Percentiles rank a stretch among this genome's conserved stretches.
Evolutionary conservation across 2,888 invertebrate species (phyloP).

Genomic region (Perizoma flavofasciatum): DNA sequence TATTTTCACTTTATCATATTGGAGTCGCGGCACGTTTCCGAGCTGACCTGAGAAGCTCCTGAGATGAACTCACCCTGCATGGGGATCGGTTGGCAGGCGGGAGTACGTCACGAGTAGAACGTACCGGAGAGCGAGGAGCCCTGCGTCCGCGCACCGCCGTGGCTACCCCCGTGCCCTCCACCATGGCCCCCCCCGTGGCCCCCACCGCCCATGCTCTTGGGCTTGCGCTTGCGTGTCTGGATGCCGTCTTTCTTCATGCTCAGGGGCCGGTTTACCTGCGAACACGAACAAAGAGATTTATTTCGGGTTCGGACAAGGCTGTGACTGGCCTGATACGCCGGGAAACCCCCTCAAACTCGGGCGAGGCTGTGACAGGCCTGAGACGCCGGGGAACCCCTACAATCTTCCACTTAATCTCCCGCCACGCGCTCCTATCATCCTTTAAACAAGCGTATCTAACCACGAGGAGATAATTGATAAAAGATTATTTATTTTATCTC

Average conservation of each 20-base stretch:
- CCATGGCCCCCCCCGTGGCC: constrained; percentile 24
- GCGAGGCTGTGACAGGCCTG: constrained; percentile 14
- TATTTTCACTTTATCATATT: no score
- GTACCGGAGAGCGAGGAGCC: constrained; percentile 63
- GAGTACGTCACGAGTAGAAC: constrained; percentile 43
- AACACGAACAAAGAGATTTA: constrained; percentile 1
- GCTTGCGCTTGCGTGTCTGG: constrained; percentile 97
- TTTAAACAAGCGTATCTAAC: constrained; percentile 81
- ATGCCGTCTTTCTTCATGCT: constrained; percentile 99
- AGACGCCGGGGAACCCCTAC: constrained; percentile 69
- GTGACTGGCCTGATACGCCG: background rate
- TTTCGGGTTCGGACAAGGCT: background rate
- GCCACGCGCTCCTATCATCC: constrained; percentile 76
- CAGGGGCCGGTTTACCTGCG: constrained; percentile 95
- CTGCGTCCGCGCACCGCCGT: constrained; percentile 48
- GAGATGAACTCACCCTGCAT: constrained; percentile 4
- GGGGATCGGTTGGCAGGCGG: background rate
- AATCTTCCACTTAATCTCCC: constrained; percentile 51
- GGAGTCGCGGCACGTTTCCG: background rate
- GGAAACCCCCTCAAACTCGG: background rate
- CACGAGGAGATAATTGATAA: constrained; percentile 82
- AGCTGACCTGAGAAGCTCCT: constrained; percentile 6
- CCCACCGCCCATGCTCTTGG: constrained; percentile 85
- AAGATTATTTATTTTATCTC: constrained; percentile 84
- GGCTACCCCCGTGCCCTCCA: no score